Conservation (phyloP, 1,140 invertebrate species). For the Papilio dardanus region DNA sequence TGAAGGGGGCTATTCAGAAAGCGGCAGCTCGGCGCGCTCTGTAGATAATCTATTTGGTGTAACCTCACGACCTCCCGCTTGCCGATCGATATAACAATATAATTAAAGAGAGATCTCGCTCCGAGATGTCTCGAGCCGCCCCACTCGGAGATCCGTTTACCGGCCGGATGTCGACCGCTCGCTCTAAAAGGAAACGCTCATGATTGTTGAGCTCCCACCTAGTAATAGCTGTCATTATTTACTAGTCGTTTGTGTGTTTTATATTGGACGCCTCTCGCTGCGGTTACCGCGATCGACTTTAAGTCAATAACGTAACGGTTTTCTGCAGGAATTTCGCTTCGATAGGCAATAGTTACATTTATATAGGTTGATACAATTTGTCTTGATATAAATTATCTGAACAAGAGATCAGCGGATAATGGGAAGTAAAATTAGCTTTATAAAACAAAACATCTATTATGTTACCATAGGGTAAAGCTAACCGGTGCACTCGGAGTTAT, state of each 20-base stretch:
- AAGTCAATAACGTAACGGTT: conserved; percentile 35
- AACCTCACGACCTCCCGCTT: conserved; percentile 76
- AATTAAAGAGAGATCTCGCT: conserved; percentile 79
- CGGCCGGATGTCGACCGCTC: conserved; percentile 66
- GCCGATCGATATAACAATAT: conserved; percentile 77
- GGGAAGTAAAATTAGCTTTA: background rate
- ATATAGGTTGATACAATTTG: background rate
- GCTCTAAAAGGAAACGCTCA: conserved; percentile 68
- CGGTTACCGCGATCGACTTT: conserved; percentile 16
- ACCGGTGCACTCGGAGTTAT: too few relatives aligned
- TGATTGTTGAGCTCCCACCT: conserved; percentile 63
- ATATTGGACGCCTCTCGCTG: conserved; percentile 40
- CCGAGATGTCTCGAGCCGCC: conserved; percentile 45
- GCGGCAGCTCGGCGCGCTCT: conserved; percentile 74
- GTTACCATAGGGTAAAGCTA: too few relatives aligned
- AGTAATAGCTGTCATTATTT: conserved; percentile 70
- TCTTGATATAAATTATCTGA: background rate
- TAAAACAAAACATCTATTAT: too few relatives aligned
- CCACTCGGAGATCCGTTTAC: conserved; percentile 58
- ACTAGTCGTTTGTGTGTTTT: conserved; percentile 49
- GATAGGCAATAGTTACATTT: conserved; percentile 3
- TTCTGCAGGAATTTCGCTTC: conserved; percentile 24
- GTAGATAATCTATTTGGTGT: conserved; percentile 81
- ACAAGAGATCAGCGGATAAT: background rate
- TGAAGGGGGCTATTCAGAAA: conserved; percentile 74